Base-by-base conservation (phyloP, 2,888 invertebrate genomes). In the Oscheius onirici region DNA sequence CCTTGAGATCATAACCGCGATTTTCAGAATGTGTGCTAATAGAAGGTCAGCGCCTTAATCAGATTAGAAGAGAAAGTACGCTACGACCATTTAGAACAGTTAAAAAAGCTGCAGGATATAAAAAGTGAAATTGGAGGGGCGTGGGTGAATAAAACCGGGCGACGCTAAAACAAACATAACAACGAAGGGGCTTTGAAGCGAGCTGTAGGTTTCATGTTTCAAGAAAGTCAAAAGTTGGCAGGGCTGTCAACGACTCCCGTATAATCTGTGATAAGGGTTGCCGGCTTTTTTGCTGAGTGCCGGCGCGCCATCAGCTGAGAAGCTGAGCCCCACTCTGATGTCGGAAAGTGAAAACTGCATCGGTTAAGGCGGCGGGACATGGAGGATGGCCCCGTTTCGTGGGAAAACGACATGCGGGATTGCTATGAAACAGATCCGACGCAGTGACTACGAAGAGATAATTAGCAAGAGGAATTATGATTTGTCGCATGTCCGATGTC, bases 141-240 rank as follows among this genome's bases (percentile, higher is more conserved):
- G 17, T 49, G 49, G 34, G 49, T 63, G 63, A 63, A 63, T 63
- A 49, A 49, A 63, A 63, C 58, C 63, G 63, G 63, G 63, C 63
- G 63, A 49, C 51, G 63, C 63, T 34, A 44, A 63, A 63, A 49
- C 63, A 63, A 49, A 63, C 63, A 63, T n/a, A 49, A 49, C 46
- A 46, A 49, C 51, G 49, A 63, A 63, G 63, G 28, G 46, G 34
- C 49, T 49, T 28, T 63, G 46, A 49, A 49, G 26, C n/a, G 28
- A 28, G 43, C 20, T 22, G 43, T 41, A 20, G n/a, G 46, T 26
- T 46, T 49, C 63, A 28, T 22, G 28, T 63, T 49, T 15, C 63
- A 46, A 49, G 22, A 17, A 58, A 20, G 41, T 58, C 40, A 22
- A 34, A 34, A 34, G 8, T 34, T 34, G 34, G 34, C 34, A 34